Evolutionary conservation across 2,888 invertebrate genomes (phyloP), one percentile per base, ranked within the genome.

Genomic region (Microchrysa polita): DNA sequence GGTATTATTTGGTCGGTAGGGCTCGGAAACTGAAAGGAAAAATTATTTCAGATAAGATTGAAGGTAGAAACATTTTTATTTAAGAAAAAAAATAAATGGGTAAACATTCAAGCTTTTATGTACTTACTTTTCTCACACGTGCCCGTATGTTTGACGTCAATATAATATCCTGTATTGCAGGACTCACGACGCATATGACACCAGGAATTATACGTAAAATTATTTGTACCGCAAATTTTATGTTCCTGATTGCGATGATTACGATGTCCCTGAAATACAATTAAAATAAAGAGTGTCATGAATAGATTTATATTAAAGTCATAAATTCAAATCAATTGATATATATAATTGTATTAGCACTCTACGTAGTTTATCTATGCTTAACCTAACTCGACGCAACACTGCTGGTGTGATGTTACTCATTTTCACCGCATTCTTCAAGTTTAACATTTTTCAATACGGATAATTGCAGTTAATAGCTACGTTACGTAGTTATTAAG

Each of bases 141-240:
- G 74, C 91, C 93, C 61, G 88, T 86, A 81, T 91, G 87, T 80
- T 89, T 88, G 60, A 92, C 90, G 81, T 92, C 91, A 77, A 93
- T 89, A 79, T 90, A 90, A 79, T 88, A 88, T 60, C 92, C 92
- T 52, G 90, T 90, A 77, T 87, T 87, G 81, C 93, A 93, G n/a
- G 92, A 89, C 80, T 91, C 91, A 82, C 90, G 88, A 81, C 90
- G 88, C 89, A 93, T 90, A 83, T 92, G 91, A 83, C 93, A 93
- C 91, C 92, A 93, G 74, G 90, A 91, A 77, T 87, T 86, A 82
- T 93, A 93, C 23, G 92, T 92, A 79, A 87, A 87, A 82, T 91
- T 91, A 83, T 93, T 92, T 78, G 88, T 87, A 75, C 91, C 93
- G 82, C 93, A 93, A 74, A 93, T 86, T 77, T 87, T 87, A 10